Conservation (phyloP, 2,888 invertebrate genomes). For the Enchytraeus crypticus region DNA sequence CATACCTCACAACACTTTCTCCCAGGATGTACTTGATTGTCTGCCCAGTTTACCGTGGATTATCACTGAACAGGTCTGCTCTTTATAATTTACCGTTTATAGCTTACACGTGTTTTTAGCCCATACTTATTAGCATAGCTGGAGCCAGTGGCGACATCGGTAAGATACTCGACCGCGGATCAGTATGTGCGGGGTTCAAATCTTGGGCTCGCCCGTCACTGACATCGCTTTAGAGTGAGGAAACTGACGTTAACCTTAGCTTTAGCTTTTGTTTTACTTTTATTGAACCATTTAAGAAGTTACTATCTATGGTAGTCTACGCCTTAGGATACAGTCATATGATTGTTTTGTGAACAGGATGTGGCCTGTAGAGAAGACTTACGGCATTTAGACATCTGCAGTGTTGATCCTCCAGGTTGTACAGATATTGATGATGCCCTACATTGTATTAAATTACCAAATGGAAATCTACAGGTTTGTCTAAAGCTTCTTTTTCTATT, state of each 20-base stretch:
- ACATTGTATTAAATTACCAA: constrained; percentile 69
- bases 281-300: neutral
- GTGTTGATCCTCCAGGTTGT: constrained; percentile 95
- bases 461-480: constrained; percentile 73
- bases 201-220: too few species aligned
- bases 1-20: constrained; percentile 89
- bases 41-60: constrained; percentile 81
- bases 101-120: neutral
- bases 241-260: too few species aligned
- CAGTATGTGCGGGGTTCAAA: too few species aligned
- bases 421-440: constrained; percentile 98
- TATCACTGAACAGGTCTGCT: constrained; percentile 69
- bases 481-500: constrained; percentile 52
- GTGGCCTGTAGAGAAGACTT: constrained; percentile 70
- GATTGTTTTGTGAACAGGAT: constrained; percentile 30
- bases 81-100: neutral
- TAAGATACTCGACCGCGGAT: too few species aligned
- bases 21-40: constrained; percentile 82
- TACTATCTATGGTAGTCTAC: too few species aligned
- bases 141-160: too few species aligned
- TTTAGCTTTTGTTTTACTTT: neutral
- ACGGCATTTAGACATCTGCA: constrained; percentile 75
- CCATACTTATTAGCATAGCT: too few species aligned
- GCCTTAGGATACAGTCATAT: neutral
- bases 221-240: too few species aligned